phyloP scores from a whole-genome alignment of 2,797 vertebrate genomes.

The Dryobates pubescens region DNA sequence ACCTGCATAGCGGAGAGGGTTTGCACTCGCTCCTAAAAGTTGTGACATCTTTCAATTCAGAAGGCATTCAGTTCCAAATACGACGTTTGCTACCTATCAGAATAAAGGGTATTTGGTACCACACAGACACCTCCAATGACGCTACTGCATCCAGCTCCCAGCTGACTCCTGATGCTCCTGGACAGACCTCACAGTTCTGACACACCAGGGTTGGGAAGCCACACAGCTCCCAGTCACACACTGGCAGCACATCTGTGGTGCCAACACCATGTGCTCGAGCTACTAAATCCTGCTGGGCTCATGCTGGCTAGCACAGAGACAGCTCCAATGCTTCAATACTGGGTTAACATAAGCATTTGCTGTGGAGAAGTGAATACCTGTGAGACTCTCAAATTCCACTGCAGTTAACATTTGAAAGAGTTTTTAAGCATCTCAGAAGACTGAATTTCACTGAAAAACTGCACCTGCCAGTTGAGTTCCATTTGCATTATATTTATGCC shows the following conservation, averaged over 20 bases:
- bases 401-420: not conserved
- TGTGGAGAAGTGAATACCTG: not conserved
- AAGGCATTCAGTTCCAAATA: not conserved
- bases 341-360: not conserved
- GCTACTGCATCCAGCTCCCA: not conserved
- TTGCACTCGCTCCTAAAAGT: not conserved
- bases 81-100: not conserved
- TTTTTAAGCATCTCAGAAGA: not conserved
- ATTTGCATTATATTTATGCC: not conserved
- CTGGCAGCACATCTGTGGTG: accelerated
- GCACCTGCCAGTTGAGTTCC: not conserved
- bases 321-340: not conserved
- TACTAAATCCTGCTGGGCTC: accelerated
- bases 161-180: not conserved
- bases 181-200: not conserved
- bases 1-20: not conserved
- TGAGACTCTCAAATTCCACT: not conserved
- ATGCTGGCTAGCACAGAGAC: accelerated
- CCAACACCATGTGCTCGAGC: accelerated
- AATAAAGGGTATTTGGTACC: not conserved
- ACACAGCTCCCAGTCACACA: accelerated
- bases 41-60: not conserved
- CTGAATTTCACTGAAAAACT: not conserved
- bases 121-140: not conserved
- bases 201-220: accelerated